Evolutionary conservation across 2,113 vertebrate genomes (phyloP), one percentile per base, ranked within the genome.

Genomic region (Orycteropus afer): DNA sequence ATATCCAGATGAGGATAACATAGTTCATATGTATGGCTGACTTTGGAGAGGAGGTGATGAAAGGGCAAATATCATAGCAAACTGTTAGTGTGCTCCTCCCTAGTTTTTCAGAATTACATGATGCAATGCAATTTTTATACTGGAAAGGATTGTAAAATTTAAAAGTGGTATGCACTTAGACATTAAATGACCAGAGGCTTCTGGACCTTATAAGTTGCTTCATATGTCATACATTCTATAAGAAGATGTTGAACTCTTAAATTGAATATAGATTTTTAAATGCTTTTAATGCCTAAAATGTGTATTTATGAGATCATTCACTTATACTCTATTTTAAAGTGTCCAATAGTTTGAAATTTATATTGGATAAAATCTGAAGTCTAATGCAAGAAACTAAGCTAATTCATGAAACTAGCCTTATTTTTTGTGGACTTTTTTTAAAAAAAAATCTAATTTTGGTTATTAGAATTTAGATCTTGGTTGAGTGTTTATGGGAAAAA

Each of bases 231-330:
- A 49, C 7, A 0, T 94, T 95, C 67, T 53, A 7, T 51, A 79
- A 93, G 51, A 90, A 20, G 29, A 4, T 87, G 25, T 83, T 86
- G 78, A 82, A 94, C 53, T 53, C 65, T 84, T 88, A 80, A 29
- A 47, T 14, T 92, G 86, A 49, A 93, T 78, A 23, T 94, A 69
- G 23, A 81, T 79, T 51, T 93, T 86, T 96, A 96, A 87, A 77
- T 69, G 65, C 8, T 78, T 96, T 73, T 73, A 91, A 87, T 89
- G 92, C 79, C 63, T 45, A 45, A 97, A 78, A 40, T 95, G 2
- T 96, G n/a, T 59, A 55, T 86, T 92, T 79, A 83, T 42, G 51
- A 95, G 88, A 22, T 37, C 49, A 20, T 9, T 81, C n/a, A 22
- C 61, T 65, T 45, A 49, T 17, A 42, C 8, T 73, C 25, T 82